Conservation (phyloP, 2,113 vertebrate genomes). For the Pogonocichla stellata region DNA sequence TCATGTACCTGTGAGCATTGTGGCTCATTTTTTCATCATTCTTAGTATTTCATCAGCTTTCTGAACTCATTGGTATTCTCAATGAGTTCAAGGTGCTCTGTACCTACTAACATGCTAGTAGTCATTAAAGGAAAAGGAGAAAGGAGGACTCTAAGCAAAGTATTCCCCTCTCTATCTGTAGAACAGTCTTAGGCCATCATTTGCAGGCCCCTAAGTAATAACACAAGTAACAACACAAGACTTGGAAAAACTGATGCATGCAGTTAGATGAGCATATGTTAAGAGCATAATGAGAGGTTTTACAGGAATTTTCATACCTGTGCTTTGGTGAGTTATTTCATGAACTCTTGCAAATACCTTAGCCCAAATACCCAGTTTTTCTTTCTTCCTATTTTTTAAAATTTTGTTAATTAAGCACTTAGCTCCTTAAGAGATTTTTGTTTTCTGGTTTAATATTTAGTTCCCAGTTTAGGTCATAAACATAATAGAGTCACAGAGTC, state of each 20-base stretch:
- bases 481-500: not conserved
- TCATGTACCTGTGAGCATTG: not conserved
- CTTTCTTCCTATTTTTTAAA: rapidly evolving
- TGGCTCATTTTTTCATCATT: not conserved
- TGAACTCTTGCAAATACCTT: not conserved
- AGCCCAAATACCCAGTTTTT: not conserved
- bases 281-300: not conserved
- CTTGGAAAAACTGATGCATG: not conserved
- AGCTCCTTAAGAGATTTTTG: not conserved
- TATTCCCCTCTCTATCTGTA: not conserved
- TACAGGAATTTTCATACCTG: not conserved
- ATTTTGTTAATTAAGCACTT: not conserved
- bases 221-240: not conserved
- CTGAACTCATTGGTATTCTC: not conserved
- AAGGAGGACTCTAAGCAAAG: not conserved
- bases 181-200: not conserved
- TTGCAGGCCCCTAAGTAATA: not conserved
- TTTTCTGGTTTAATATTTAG: not conserved
- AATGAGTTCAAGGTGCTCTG: not conserved
- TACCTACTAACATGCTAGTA: not conserved
- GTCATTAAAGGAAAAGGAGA: not conserved
- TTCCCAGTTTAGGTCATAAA: not conserved
- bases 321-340: not conserved
- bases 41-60: not conserved
- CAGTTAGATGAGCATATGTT: not conserved